Evolutionary conservation across 2,888 invertebrate species (phyloP).

Genomic region (Pollenia angustigena): DNA sequence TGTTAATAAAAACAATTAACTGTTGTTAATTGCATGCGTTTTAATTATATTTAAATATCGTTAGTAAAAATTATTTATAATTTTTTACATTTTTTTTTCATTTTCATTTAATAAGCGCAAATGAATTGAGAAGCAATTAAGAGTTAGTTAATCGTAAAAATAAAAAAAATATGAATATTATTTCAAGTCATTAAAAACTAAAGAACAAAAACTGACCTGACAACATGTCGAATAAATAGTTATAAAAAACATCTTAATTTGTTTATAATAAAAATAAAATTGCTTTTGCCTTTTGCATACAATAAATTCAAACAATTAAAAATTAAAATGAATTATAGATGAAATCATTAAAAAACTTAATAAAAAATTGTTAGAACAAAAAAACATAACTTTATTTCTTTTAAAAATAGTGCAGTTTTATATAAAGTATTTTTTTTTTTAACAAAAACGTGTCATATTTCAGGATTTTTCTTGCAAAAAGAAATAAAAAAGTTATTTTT

Average conservation of each 20-base stretch:
- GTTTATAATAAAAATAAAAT: background rate
- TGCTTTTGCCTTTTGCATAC: conserved; percentile 5
- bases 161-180: conserved; percentile 29
- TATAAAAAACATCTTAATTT: conserved; percentile 34
- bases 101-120: conserved; percentile 59
- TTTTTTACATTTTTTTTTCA: conserved; percentile 13
- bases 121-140: conserved; percentile 62
- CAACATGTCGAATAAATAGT: conserved; percentile 39
- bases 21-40: conserved; percentile 71
- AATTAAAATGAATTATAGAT: background rate
- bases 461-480: no score
- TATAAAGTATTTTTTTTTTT: no score
- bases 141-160: conserved; percentile 16
- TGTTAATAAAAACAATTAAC: conserved; percentile 42
- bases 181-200: conserved; percentile 5
- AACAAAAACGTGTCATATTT: no score
- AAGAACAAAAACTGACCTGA: conserved; percentile 26
- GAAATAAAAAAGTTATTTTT: no score
- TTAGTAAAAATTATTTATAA: conserved; percentile 7
- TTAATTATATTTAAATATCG: conserved; percentile 73
- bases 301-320: conserved; percentile 20
- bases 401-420: no score
- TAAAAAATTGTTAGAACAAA: background rate
- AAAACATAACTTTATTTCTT: no score
- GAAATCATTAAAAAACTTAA: background rate